Evolutionary conservation across 2,113 vertebrate genomes (phyloP).

Genomic region (Macaca nemestrina): DNA sequence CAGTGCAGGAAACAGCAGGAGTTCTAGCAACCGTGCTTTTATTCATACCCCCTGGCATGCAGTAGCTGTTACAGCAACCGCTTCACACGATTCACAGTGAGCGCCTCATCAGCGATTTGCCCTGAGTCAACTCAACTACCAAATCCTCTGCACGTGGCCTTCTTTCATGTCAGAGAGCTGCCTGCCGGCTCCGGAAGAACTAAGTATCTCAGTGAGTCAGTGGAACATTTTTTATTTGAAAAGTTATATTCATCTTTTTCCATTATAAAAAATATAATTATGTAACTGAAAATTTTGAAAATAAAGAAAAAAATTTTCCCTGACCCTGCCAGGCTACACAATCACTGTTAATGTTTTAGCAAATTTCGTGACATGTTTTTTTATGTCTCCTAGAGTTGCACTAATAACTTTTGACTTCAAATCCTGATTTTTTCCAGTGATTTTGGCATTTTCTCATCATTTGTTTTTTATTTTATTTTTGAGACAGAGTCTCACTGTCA

Average conservation of each 20-base stretch:
- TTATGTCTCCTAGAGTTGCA: background rate
- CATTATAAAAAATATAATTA: background rate
- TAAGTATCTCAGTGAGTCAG: background rate
- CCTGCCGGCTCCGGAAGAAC: background rate
- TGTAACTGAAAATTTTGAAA: background rate
- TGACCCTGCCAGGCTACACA: background rate
- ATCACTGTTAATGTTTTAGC: background rate
- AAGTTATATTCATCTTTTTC: background rate
- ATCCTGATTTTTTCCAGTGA: background rate
- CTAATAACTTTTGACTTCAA: background rate
- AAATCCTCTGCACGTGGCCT: accelerated
- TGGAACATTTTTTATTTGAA: background rate
- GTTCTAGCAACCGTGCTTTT: background rate
- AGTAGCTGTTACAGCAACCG: background rate
- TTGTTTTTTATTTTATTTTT: background rate
- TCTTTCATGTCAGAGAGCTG: background rate
- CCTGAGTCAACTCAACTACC: background rate
- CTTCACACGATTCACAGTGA: background rate
- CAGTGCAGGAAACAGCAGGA: background rate
- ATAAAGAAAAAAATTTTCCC: background rate
- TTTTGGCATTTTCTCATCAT: background rate
- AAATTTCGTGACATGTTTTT: background rate
- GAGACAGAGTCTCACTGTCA: too few relatives aligned
- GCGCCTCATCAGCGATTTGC: background rate
- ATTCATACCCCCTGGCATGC: background rate